Conservation (phyloP, 2,797 vertebrate genomes). For the Myiothlypis coronata region DNA sequence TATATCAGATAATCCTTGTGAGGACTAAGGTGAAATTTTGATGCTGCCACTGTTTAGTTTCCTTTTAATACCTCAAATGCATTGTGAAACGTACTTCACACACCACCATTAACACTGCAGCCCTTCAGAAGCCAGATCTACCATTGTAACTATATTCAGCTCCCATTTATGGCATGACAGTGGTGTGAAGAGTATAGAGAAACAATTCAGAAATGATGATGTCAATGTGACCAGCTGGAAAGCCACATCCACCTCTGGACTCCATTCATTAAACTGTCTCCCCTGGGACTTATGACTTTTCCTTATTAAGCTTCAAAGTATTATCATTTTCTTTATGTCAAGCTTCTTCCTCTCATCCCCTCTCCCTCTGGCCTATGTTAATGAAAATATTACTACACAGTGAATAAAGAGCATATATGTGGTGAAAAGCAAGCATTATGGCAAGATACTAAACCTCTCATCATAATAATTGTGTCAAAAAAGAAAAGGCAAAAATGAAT, state of each 20-base stretch:
- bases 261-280: background rate
- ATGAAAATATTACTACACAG: background rate
- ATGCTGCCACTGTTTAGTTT: background rate
- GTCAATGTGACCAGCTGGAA: background rate
- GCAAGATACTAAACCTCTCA: background rate
- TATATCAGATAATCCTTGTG: background rate
- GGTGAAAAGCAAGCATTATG: background rate
- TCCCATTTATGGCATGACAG: background rate
- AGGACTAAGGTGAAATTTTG: background rate
- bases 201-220: background rate
- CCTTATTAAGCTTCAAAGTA: background rate
- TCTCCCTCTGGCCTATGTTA: background rate
- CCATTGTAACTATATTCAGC: background rate
- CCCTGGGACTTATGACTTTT: background rate
- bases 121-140: background rate
- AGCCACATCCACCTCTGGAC: background rate
- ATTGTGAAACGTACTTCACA: background rate
- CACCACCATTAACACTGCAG: background rate
- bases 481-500: background rate
- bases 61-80: background rate
- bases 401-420: background rate
- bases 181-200: background rate
- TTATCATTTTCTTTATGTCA: background rate
- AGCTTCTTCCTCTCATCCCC: background rate
- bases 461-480: background rate